Evolutionary conservation across 2,888 invertebrate genomes (phyloP), one percentile per base, ranked within the genome.

Genomic region (Idaea dimidiata): DNA sequence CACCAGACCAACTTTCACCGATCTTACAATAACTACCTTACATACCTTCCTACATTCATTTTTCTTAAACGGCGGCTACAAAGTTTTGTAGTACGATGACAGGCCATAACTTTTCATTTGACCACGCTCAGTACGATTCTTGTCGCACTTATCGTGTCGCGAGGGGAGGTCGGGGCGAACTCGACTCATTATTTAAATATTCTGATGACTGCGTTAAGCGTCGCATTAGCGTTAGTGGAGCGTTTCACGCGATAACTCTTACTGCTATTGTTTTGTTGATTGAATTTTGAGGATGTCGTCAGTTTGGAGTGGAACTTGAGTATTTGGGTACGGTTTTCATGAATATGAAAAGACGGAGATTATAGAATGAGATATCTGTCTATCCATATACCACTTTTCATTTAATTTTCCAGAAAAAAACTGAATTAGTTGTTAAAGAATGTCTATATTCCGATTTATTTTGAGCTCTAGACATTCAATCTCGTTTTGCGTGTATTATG

Each of bases 161-260:
- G 61, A 66, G 65, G 73, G 77, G 76, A 75, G 77, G 73, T 72
- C 72, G 74, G 72, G 69, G 74, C 43, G 72, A 69, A 69, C 72
- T 68, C 70, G 72, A 72, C 80, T 83, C 83, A 82, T 90, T 89
- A 91, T 90, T 90, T 88, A 88, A 90, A 91, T 89, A 90, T 89
- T 85, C 86, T 83, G 83, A 86, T 82, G 87, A 87, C 79, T 84
- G 84, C 86, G 84, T 85, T 87, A 87, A 90, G 88, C 80, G 80
- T 74, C 78, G 79, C 79, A 79, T 84, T 82, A 82, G 81, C 81
- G 79, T 84, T 83, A 87, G 83, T 83, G 79, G 81, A 83, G 84
- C 84, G 79, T 80, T 73, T 75, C 69, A 71, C 76, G 79, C 73
- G 84, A 86, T 86, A 86, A 84, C 80, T 85, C 83, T 79, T 79